A percentile compares a stretch with the other conserved stretches of the same genome.
Evolutionary conservation across 2,888 invertebrate species (phyloP).

Genomic region (Odontomyia ornata): DNA sequence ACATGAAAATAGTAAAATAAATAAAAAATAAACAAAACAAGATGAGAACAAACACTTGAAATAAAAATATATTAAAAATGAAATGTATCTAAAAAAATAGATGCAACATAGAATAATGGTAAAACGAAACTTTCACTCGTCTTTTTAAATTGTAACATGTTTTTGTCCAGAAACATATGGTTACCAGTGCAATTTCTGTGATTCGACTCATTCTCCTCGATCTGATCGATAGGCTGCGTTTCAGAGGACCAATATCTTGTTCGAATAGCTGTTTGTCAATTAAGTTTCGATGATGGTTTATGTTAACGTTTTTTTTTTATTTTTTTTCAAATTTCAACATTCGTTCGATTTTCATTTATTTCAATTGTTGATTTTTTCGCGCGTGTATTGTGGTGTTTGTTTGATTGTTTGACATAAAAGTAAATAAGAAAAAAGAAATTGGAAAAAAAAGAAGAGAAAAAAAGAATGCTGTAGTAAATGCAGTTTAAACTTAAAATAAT

Average conservation of each 20-base stretch:
- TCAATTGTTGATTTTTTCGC: not conserved
- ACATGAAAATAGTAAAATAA: not conserved
- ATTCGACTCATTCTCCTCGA: conserved; percentile 84
- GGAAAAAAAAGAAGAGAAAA: conserved; percentile 51
- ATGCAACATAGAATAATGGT: conserved; percentile 42
- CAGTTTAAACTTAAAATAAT: conserved; percentile 45
- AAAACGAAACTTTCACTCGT: conserved; percentile 57
- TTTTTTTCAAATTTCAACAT: conserved; percentile 41
- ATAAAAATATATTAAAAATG: not conserved
- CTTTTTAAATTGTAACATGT: conserved; percentile 58
- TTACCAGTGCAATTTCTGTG: conserved; percentile 85
- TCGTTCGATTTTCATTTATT: not conserved
- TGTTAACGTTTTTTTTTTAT: conserved; percentile 43
- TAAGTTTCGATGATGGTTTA: conserved; percentile 40
- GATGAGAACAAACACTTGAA: no score
- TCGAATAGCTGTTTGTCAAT: conserved; percentile 78
- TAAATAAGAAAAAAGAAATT: conserved; percentile 49
- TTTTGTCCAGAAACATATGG: conserved; percentile 63
- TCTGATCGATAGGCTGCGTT: conserved; percentile 79
- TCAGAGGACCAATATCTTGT: conserved; percentile 86
- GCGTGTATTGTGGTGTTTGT: not conserved
- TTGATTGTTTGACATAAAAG: conserved; percentile 47
- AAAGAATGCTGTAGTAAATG: conserved; percentile 46
- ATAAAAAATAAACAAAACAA: not conserved
- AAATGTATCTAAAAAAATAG: not conserved